Conservation (phyloP, 2,888 invertebrate species). For the Tyria jacobaeae region DNA sequence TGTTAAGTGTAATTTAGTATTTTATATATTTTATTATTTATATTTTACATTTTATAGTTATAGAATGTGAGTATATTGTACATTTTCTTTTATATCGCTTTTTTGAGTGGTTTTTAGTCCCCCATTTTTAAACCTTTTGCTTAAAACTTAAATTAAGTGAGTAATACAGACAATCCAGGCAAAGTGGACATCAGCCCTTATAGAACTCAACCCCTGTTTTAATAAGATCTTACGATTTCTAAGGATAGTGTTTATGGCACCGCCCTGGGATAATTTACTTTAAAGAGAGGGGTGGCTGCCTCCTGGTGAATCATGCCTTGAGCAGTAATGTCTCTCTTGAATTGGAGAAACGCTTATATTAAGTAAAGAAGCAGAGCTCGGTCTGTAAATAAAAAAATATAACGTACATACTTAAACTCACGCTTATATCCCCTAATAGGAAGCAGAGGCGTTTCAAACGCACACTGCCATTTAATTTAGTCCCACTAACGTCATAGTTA, state of each 20-base stretch:
- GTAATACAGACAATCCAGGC: no score
- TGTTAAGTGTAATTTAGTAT: no score
- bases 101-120: no score
- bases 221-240: constrained; percentile 8
- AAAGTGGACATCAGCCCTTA: neutral
- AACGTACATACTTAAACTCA: neutral
- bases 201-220: constrained; percentile 10
- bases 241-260: constrained; percentile 8
- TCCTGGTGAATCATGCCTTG: neutral
- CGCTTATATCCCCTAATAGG: neutral
- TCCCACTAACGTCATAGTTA: no score
- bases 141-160: no score
- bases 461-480: no score
- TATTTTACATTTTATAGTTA: no score
- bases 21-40: no score
- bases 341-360: neutral
- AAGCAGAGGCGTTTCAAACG: no score
- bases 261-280: constrained; percentile 6
- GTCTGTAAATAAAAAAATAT: neutral
- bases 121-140: neutral
- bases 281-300: constrained; percentile 3
- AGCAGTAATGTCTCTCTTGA: neutral
- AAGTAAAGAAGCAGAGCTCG: neutral
- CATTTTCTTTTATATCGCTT: no score
- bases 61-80: no score